These are phyloP conservation scores for Cephus pygmeus DNA, from an alignment of 2,888 invertebrate species.

Conservation along the genomic window DNA sequence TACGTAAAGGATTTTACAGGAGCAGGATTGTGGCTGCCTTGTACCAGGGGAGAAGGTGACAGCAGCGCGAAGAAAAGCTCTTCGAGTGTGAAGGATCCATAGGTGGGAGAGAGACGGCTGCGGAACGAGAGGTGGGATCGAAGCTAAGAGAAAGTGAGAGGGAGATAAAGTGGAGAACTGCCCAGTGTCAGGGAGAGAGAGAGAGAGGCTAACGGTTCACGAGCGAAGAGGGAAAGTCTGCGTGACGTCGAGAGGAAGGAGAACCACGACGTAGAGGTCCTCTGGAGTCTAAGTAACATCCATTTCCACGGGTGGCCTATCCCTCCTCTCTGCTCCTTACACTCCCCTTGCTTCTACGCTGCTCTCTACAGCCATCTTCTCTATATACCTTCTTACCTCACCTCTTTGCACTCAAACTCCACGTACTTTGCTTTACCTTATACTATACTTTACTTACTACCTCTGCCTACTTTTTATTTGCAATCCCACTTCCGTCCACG, in stretches of 20 bases:
- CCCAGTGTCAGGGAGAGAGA: constrained; percentile 17
- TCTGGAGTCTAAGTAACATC: constrained; percentile 59
- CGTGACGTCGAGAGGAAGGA: constrained; percentile 15
- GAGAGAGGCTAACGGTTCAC: constrained; percentile 5
- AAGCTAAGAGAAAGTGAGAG: constrained; percentile 18
- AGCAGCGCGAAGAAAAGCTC: constrained; percentile 50
- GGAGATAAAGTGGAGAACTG: constrained; percentile 11
- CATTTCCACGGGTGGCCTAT: constrained; percentile 47
- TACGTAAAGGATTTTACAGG: constrained; percentile 9
- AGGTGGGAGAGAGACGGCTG: constrained; percentile 11
- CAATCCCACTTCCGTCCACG: constrained; percentile 42
- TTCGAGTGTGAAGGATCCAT: constrained; percentile 43
- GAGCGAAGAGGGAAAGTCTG: neutral
- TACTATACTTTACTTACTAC: constrained; percentile 46
- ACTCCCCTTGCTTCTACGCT: constrained; percentile 31
- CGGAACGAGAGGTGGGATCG: neutral
- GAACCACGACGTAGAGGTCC: constrained; percentile 37
- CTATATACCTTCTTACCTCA: neutral
- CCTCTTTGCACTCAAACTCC: neutral
- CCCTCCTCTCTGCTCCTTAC: constrained; percentile 14
- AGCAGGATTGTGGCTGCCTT: constrained; percentile 5
- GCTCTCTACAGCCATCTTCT: neutral
- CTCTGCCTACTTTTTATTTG: constrained; percentile 42
- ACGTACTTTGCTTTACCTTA: constrained; percentile 48
- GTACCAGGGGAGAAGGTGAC: constrained; percentile 31